These are phyloP conservation scores for Leptura quadrifasciata DNA, from an alignment of 2,888 invertebrate species.

Conservation along the genomic window DNA sequence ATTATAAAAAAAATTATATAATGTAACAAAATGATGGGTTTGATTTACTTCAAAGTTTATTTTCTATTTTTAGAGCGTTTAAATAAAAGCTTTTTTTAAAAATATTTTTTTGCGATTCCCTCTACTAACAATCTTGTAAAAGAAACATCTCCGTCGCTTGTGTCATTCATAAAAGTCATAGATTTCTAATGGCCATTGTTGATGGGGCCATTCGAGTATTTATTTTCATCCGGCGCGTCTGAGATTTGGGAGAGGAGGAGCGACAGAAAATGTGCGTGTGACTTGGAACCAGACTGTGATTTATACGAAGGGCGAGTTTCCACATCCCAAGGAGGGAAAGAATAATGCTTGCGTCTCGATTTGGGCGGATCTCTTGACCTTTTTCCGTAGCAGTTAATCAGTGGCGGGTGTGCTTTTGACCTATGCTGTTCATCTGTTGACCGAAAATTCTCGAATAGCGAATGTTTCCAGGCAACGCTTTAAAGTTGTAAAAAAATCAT, in stretches of 20 bases:
- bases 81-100: too few relatives aligned
- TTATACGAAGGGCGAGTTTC: conserved; percentile 28
- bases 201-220: background rate
- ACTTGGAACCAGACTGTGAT: conserved; percentile 25
- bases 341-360: conserved; percentile 34
- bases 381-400: conserved; percentile 37
- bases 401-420: conserved; percentile 33
- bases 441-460: background rate
- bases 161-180: conserved; percentile 1
- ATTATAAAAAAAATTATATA: too few relatives aligned
- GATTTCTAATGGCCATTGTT: conserved; percentile 4
- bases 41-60: too few relatives aligned
- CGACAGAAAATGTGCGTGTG: conserved; percentile 16
- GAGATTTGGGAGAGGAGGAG: background rate
- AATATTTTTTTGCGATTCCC: too few relatives aligned
- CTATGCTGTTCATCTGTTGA: conserved; percentile 12
- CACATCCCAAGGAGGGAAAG: conserved; percentile 25
- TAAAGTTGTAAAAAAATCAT: too few relatives aligned
- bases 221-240: conserved; percentile 11
- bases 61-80: too few relatives aligned
- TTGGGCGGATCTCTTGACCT: conserved; percentile 41
- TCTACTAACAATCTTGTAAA: too few relatives aligned
- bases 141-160: too few relatives aligned
- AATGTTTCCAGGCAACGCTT: too few relatives aligned
- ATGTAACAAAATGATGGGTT: too few relatives aligned